phyloP scores from a whole-genome alignment of 1,140 invertebrate species.

The Bactericera cockerelli region DNA sequence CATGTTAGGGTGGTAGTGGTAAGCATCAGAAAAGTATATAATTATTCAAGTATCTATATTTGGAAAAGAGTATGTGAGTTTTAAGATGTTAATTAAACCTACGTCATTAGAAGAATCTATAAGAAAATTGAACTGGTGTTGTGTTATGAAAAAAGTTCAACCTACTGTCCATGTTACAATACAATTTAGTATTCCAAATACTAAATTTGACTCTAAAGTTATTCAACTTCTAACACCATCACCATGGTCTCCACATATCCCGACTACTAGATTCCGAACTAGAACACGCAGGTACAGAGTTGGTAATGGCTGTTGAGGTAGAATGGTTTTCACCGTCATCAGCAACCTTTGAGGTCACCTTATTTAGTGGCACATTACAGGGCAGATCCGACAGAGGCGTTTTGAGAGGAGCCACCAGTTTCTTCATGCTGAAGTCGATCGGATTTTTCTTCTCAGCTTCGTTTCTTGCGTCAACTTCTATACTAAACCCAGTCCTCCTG shows the following conservation, averaged over 20 bases:
- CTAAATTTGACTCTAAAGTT: too few species aligned
- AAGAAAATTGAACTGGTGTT: too few species aligned
- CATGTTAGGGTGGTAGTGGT: too few species aligned
- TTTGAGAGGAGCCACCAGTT: background rate
- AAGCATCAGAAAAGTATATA: too few species aligned
- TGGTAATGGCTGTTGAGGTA: background rate
- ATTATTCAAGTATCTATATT: too few species aligned
- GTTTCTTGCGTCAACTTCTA: background rate
- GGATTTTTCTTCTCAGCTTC: background rate
- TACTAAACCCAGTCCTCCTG: background rate
- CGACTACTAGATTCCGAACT: background rate
- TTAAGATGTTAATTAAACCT: background rate
- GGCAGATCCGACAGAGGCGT: background rate
- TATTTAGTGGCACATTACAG: background rate
- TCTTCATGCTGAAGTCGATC: constrained; percentile 1
- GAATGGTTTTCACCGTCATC: background rate
- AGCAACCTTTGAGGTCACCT: background rate
- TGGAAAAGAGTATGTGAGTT: too few species aligned
- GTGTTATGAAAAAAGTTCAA: too few species aligned
- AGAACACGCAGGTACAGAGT: too few species aligned
- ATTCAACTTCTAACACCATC: too few species aligned
- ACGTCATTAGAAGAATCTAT: background rate
- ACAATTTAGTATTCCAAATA: too few species aligned
- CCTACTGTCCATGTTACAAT: too few species aligned
- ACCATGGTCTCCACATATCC: constrained; percentile 6